Evolutionary conservation across 2,888 invertebrate genomes (phyloP), one percentile per base, ranked within the genome.

Genomic region (Acrocyrtus sp.): DNA sequence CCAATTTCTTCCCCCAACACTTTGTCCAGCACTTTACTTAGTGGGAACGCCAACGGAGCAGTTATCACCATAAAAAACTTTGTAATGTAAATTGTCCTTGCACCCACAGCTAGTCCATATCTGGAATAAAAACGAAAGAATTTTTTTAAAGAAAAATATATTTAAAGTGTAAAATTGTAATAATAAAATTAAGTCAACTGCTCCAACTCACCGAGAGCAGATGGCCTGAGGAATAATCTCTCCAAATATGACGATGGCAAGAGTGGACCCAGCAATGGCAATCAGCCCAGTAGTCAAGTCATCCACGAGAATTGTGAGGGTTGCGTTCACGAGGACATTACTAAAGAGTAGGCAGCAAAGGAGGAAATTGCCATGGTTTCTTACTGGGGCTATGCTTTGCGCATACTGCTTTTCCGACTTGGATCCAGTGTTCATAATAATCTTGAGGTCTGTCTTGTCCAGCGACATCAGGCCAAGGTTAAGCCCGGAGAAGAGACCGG

Each of bases 391-490:
- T 75, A 99, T 99, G 26, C 90, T 90, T 74, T 89, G 88, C 0
- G 98, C 98, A 85, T 95, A 96, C 80, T 88, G 88, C 75, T 89
- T 88, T 83, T 95, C 95, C 82, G 89, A 88, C 74, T 92, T 91
- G 0, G 94, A 92, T 15, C 97, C 98, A 41, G 96, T 96, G 84
- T 95, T 96, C 75, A 92, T 90, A 74, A 98, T 90, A 79, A 98
- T 96, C 87, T 95, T 95, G 83, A 98, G 84, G 83, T 98, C 98
- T 0, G 97, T 98, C 82, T 93, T 89, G 84, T 98, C 97, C 83
- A 99, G 85, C 0, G 98, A 91, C 98, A 99, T 98, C n/a, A 99
- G 87, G 0, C 99, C 95, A 29, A 99, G 87, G 85, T 99, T 99
- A 39, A 99, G 86, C 0, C 99, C 99, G 62, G 98, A 98, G 85